A percentile compares a stretch with the other conserved stretches of the same genome.
Evolutionary conservation across 2,797 vertebrate genomes (phyloP).

Genomic region (Phrynocephalus vlangalii): DNA sequence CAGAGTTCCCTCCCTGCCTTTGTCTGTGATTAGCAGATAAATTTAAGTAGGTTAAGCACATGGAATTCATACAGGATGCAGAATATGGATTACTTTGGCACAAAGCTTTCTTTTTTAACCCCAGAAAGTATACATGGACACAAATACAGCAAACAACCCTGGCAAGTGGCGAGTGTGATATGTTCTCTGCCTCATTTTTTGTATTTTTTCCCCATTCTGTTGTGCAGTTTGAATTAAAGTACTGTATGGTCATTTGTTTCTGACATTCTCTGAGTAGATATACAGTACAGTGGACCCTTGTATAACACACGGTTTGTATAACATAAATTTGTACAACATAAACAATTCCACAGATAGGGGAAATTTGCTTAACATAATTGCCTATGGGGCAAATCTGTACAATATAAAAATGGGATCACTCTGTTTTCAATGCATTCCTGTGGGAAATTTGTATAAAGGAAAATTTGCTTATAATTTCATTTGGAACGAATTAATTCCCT

Average conservation of each 20-base stretch:
- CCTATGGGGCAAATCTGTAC: too few species aligned
- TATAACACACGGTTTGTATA: too few species aligned
- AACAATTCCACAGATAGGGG: too few species aligned
- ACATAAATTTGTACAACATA: too few species aligned
- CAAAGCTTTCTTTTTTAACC: conserved; percentile 1
- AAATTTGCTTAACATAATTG: too few species aligned
- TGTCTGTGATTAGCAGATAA: not conserved
- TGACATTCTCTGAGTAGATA: not conserved
- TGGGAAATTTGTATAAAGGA: too few species aligned
- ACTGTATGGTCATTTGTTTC: not conserved
- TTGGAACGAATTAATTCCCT: too few species aligned
- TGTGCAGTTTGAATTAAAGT: not conserved
- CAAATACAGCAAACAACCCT: not conserved
- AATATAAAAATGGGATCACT: too few species aligned
- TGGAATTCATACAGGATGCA: not conserved
- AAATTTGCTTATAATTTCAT: too few species aligned
- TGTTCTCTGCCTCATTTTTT: not conserved
- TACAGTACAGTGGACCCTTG: not conserved
- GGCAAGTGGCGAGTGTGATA: not conserved
- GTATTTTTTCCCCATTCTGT: not conserved
- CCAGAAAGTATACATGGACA: not conserved
- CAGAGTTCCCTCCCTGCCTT: not conserved
- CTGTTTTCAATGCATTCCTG: too few species aligned
- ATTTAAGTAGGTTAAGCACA: conserved; percentile 14
- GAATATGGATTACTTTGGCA: conserved; percentile 6